Conservation (phyloP, 2,113 vertebrate species). For the Gallinago media region DNA sequence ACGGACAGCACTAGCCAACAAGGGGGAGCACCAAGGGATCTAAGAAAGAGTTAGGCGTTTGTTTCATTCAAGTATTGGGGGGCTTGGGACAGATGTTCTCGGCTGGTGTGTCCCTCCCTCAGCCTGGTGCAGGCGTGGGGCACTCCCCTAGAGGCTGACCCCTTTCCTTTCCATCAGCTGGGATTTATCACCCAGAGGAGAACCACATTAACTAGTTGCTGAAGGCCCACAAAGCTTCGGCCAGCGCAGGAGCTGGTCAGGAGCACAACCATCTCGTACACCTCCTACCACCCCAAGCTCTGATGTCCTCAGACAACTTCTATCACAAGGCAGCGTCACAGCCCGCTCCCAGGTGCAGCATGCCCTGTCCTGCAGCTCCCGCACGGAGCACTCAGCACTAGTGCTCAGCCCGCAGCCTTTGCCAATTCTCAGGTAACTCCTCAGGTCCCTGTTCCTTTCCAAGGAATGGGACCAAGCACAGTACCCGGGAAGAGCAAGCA, state of each 20-base stretch:
- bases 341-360: rapidly evolving
- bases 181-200: not conserved
- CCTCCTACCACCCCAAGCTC: not conserved
- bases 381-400: rapidly evolving
- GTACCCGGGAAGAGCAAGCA: not conserved
- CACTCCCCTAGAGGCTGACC: not conserved
- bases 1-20: not conserved
- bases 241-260: not conserved
- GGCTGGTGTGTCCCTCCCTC: not conserved
- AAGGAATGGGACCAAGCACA: not conserved
- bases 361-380: not conserved
- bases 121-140: rapidly evolving
- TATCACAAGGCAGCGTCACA: not conserved
- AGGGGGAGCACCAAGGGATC: not conserved
- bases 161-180: not conserved
- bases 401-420: not conserved
- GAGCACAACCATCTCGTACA: not conserved
- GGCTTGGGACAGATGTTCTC: not conserved
- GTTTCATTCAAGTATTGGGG: not conserved
- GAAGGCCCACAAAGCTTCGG: not conserved
- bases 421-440: not conserved
- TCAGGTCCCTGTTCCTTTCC: not conserved
- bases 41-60: not conserved
- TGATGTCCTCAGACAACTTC: not conserved
- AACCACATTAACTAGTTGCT: not conserved